Base-by-base conservation (phyloP, 35 echinoderm and acorn worm species). In the Holothuria glaberrima region DNA sequence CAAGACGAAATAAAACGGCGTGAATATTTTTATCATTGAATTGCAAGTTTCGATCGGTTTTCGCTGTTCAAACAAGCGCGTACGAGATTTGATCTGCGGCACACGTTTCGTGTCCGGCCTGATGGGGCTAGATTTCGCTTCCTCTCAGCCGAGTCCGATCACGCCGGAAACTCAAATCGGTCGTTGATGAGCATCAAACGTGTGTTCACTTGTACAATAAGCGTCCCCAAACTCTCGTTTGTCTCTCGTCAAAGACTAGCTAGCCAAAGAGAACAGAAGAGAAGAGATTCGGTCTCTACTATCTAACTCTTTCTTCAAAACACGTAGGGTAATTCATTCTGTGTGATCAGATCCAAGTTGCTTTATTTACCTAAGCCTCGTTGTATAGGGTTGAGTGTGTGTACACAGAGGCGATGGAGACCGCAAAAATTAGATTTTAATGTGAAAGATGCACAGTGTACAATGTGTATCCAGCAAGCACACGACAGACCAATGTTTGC, bases 31-130 rank as follows among this genome's bases (percentile, higher is more conserved):
- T 78, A 32, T 75, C 71, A n/a, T 75, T 75, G 74, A 78, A 48
- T 78, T 78, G 74, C 74, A 78, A 78, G 74, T 78, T 78, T 78
- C 74, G 74, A 78, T 78, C 74, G 38, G 74, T 78, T 78, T 78
- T 48, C 41, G 74, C 74, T 78, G 74, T 78, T 78, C 74, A 78
- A 78, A 78, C 74, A 78, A 78, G 74, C 74, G 74, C 21, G 74
- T 78, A 48, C 21, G 74, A 78, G 74, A 78, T 78, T 78, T 78
- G 74, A 78, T 45, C 74, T 48, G 44, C 44, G 41, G 74, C 74
- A 78, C 74, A 48, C 74, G 74, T 48, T 48, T 78, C 74, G 74
- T 78, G 74, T 78, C 74, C 74, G 74, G 74, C 50, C 20, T 48
- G 74, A 41, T 48, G 44, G 74, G 74, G 74, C 74, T 78, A 78